Evolutionary conservation across 2,797 vertebrate species (phyloP), one percentile per base, ranked within the genome.

Genomic region (Glossophaga mutica): DNA sequence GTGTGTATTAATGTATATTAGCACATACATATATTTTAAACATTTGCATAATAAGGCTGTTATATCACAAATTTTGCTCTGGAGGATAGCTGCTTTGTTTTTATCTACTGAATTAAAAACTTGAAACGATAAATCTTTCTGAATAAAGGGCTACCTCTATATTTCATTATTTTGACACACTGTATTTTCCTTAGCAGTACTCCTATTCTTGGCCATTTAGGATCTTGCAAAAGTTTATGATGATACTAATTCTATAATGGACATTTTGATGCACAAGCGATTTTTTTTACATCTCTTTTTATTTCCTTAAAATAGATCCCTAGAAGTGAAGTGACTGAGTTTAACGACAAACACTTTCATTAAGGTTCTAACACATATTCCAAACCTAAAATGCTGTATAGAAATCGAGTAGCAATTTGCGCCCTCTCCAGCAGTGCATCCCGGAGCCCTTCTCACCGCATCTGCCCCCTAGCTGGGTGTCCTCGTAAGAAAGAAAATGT

Each of bases 351-450:
- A 85, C 7, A 88, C 9, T 46, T 86, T 94, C 92, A 81, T 93
- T 87, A 83, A 91, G 9, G 34, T 2, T 78, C 46, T 93, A 59
- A 74, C 48, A 62, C 42, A 39, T 84, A 48, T 59, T 62, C 87
- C 74, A 90, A 85, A 88, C 87, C 74, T 92, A 85, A 88, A 91
- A 62, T 62, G 10, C 70, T 83, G 79, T 89, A 29, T 52, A 82
- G 87, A 90, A 96, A 94, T 22, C 7, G 26, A 34, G 29, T 65
- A 57, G n/a, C 55, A 71, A 67, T 91, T 92, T 94, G 46, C 16
- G 77, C 22, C 94, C 68, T 85, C 26, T 37, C 10, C n/a, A 48
- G 50, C 21, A 88, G 24, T 14, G 0, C 19, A 32, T 46, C 39
- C 57, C 3, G 22, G 39, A 7, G 6, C 2, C 39, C 15, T 10